Conservation (phyloP, 1,140 invertebrate species). For the Brevipalpus yothersi region DNA sequence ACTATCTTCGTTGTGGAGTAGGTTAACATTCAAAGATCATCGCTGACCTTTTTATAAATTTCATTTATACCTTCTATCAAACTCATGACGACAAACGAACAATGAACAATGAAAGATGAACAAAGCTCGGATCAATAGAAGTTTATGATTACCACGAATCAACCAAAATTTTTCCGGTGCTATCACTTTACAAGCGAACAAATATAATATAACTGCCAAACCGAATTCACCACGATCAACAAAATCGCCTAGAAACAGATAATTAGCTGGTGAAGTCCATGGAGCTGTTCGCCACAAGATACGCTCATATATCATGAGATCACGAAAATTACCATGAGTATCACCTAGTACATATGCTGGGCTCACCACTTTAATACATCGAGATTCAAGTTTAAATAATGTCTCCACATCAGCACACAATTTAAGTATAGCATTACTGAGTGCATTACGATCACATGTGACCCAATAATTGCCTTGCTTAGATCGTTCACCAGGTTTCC, state of each 20-base stretch:
- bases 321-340: conserved; percentile 33
- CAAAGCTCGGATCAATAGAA: conserved; percentile 34
- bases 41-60: conserved; percentile 41
- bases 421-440: conserved; percentile 7
- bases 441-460: neutral
- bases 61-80: conserved; percentile 30
- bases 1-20: too few relatives aligned
- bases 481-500: neutral
- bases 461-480: neutral
- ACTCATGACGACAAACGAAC: too few relatives aligned
- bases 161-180: conserved; percentile 30
- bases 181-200: conserved; percentile 33
- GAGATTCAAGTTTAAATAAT: conserved; percentile 1
- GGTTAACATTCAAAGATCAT: too few relatives aligned
- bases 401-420: conserved; percentile 2
- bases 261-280: conserved; percentile 26
- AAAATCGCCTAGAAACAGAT: conserved; percentile 38
- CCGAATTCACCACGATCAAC: conserved; percentile 27
- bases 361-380: conserved; percentile 19
- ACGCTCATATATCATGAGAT: conserved; percentile 33
- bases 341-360: conserved; percentile 29
- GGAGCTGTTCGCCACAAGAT: conserved; percentile 31
- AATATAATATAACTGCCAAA: conserved; percentile 28
- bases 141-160: conserved; percentile 36
- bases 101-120: conserved; percentile 40